Conservation (phyloP, 1,140 invertebrate species). For the Dryas iulia region DNA sequence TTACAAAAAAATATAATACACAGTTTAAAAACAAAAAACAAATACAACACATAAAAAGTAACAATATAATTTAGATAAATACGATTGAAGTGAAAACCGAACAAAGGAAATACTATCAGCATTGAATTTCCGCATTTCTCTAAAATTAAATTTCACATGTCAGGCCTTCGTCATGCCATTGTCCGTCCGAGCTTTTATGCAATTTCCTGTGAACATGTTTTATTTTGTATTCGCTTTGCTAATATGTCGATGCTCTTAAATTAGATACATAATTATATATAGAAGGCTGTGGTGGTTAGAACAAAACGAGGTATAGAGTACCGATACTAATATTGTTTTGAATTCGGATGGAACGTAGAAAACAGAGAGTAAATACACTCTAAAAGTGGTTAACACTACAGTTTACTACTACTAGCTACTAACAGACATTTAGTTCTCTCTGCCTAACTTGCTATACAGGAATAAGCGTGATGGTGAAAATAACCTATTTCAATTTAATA, state of each 20-base stretch:
- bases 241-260: not conserved
- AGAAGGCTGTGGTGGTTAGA: no score
- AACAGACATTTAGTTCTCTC: no score
- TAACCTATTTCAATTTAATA: no score
- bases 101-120: not conserved
- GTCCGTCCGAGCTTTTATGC: constrained; percentile 17
- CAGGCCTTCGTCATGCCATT: constrained; percentile 9
- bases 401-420: no score
- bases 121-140: constrained; percentile 14
- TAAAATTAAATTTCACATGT: constrained; percentile 21
- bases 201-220: constrained; percentile 20
- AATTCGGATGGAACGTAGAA: no score
- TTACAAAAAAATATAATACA: not conserved
- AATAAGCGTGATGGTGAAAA: no score
- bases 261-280: not conserved
- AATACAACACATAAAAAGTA: not conserved
- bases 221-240: constrained; percentile 1
- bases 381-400: no score
- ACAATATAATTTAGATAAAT: not conserved
- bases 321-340: no score
- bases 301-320: no score
- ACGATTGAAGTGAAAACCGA: not conserved
- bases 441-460: no score
- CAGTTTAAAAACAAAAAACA: not conserved
- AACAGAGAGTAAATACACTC: no score